Evolutionary conservation across 2,888 invertebrate genomes (phyloP).

Genomic region (Morpho helenor): DNA sequence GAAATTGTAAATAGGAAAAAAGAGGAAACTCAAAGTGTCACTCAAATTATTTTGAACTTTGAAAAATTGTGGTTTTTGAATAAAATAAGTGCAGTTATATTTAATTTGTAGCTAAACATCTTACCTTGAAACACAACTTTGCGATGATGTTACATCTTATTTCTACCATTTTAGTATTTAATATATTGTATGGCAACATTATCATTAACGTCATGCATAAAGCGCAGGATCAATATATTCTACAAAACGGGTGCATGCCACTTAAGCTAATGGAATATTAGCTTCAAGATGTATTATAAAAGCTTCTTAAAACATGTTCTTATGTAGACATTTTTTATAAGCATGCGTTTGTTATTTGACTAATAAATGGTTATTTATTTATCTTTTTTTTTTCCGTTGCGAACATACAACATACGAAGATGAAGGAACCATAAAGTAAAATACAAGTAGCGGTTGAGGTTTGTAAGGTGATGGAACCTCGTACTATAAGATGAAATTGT

Average conservation of each 20-base stretch:
- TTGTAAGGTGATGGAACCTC: too few relatives aligned
- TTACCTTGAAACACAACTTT: conserved; percentile 18
- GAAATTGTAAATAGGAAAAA: too few relatives aligned
- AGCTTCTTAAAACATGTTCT: neutral
- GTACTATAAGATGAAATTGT: too few relatives aligned
- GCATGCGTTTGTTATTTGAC: too few relatives aligned
- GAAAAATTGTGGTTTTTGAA: neutral
- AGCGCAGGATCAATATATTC: conserved; percentile 5
- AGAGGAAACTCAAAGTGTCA: neutral
- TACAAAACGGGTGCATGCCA: neutral
- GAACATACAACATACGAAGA: too few relatives aligned
- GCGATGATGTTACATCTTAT: conserved; percentile 8
- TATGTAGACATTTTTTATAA: too few relatives aligned
- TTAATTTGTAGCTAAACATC: neutral
- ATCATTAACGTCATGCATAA: conserved; percentile 17
- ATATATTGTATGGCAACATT: conserved; percentile 13
- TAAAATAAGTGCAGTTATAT: neutral
- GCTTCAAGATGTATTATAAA: neutral
- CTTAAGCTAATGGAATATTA: neutral
- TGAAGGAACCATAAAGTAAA: too few relatives aligned
- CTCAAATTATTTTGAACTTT: neutral
- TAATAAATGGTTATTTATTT: too few relatives aligned
- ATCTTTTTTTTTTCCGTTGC: too few relatives aligned
- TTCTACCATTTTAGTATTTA: conserved; percentile 44
- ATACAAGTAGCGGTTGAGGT: too few relatives aligned